Base-by-base conservation (phyloP, 2,888 invertebrate species). In the Napeogenes inachia region DNA sequence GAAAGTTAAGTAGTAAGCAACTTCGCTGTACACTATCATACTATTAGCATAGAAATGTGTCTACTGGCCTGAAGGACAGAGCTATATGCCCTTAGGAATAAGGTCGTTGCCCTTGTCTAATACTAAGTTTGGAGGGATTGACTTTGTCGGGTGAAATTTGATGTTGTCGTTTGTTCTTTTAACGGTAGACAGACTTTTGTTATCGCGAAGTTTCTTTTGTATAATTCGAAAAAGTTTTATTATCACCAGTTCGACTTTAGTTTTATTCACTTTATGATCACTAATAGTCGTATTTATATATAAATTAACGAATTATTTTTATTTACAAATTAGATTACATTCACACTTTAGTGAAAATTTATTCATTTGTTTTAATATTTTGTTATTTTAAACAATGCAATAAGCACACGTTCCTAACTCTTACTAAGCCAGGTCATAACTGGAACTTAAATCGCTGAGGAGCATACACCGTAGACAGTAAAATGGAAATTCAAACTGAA, bases 401-500 rank as follows among this genome's bases (percentile, higher is more conserved):
- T 50, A 21, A 21, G 30, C 50, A 50, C 21, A 10, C 12, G 42
- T 42, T 42, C 38, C 3, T 2, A 30, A 4, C 30, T 50, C 21
- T 21, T 30, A 50, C 4, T 47, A 50, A 50, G 50, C 50, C 30
- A 50, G 50, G 50, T 50, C 30, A 50, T 50, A 50, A 50, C 50
- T 30, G 50, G 12, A 50, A 50, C 50, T 50, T 30, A 30, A 50
- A 30, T 50, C 30, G 50, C 50, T 30, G 8, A 50, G 30, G 50
- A 21, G 30, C 50, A 8, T 50, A 50, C 30, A 50, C 50, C 50
- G 50, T 50, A 50, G 63, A 67, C 68, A 65, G 60, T 64, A 65
- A 66, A 67, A 70, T 67, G 66, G 64, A 66, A 67, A 69, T 67
- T 64, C 67, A 57, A 65, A 64, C 65, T 61, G 59, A 58, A 68